phyloP scores from a whole-genome alignment of 2,888 invertebrate species.

The Willowsia nigromaculata region DNA sequence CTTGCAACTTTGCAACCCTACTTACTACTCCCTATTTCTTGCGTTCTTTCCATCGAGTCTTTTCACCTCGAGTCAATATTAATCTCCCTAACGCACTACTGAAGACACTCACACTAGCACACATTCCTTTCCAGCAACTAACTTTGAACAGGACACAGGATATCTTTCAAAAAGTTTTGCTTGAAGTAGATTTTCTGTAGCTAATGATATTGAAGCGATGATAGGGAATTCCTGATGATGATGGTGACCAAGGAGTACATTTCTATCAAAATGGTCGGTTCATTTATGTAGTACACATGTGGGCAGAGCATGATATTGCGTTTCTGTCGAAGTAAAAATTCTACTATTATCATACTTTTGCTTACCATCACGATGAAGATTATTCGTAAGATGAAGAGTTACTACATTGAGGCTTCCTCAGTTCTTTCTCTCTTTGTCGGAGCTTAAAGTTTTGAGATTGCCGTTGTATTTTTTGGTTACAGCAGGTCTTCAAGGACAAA shows the following conservation, averaged over 20 bases:
- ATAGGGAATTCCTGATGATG: neutral
- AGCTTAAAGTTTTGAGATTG: too few species aligned
- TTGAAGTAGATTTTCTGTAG: neutral
- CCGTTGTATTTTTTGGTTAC: neutral
- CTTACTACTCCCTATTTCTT: neutral
- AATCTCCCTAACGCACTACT: neutral
- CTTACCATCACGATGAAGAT: neutral
- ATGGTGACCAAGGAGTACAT: neutral
- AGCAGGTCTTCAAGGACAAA: neutral
- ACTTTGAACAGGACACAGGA: neutral
- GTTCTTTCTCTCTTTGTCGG: neutral
- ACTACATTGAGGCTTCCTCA: too few species aligned
- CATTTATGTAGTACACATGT: neutral
- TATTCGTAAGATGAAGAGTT: too few species aligned
- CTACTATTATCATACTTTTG: neutral
- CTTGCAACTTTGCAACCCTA: neutral
- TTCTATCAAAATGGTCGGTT: neutral
- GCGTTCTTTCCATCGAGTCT: neutral
- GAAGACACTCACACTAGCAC: neutral
- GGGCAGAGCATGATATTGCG: neutral
- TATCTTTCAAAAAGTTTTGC: neutral
- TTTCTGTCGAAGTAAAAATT: neutral
- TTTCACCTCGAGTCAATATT: neutral
- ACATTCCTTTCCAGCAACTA: neutral
- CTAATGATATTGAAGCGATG: constrained; percentile 30